phyloP scores from a whole-genome alignment of 1,140 invertebrate genomes.

The Drosophila seguyi region DNA sequence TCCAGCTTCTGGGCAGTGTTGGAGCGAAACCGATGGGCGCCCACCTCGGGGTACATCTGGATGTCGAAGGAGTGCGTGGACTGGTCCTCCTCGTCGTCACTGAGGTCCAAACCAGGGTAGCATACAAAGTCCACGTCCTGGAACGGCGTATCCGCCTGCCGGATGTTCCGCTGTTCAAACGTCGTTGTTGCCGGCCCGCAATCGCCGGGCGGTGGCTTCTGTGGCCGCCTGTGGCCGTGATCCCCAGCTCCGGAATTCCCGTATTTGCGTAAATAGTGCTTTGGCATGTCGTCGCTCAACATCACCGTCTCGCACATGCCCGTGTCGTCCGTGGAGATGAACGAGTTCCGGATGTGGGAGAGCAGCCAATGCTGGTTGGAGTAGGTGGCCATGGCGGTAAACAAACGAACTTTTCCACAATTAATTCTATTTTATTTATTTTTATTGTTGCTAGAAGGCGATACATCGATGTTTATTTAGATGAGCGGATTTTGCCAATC shows the following conservation, averaged over 20 bases:
- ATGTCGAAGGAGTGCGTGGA: conserved; percentile 89
- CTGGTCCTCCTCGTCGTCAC: conserved; percentile 90
- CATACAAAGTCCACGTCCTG: conserved; percentile 87
- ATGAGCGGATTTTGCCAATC: not conserved
- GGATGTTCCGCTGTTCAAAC: conserved; percentile 19
- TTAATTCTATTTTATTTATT: conserved; percentile 53
- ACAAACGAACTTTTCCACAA: conserved; percentile 30
- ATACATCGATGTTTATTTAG: conserved; percentile 5
- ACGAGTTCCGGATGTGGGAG: conserved; percentile 96
- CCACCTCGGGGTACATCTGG: conserved; percentile 91
- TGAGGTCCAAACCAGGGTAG: conserved; percentile 91
- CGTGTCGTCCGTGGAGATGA: conserved; percentile 97
- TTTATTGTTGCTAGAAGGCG: conserved; percentile 7
- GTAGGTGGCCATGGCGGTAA: conserved; percentile 92
- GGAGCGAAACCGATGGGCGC: conserved; percentile 90
- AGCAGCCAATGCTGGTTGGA: conserved; percentile 97
- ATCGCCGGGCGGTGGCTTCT: conserved; percentile 29
- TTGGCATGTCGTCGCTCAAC: conserved; percentile 91
- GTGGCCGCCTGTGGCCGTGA: conserved; percentile 59
- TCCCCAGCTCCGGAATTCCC: conserved; percentile 53
- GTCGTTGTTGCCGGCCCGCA: not conserved
- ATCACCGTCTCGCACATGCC: conserved; percentile 90
- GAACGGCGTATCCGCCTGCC: conserved; percentile 53
- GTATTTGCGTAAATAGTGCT: conserved; percentile 86
- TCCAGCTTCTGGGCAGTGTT: conserved; percentile 96